Evolutionary conservation across 2,888 invertebrate genomes (phyloP), one percentile per base, ranked within the genome.

Genomic region (Oscheius sp.): DNA sequence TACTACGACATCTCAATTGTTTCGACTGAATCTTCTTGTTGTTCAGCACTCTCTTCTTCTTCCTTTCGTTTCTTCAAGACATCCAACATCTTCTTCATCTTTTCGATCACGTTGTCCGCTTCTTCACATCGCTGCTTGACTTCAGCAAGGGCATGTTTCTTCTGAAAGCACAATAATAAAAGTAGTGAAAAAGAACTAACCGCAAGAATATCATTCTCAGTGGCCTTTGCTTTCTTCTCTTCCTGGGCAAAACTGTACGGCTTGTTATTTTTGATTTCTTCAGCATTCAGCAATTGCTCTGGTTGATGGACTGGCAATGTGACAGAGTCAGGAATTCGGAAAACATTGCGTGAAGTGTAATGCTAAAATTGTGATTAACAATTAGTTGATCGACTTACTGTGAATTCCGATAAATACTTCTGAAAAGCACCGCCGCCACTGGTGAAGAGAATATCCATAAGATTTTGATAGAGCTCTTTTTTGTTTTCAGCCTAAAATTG

Each of bases 371-470:
- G 18, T 25, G 13, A 61, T 21, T 45, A 12, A 16, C 16, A 5
- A 21, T 18, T 3, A 61, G 18, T n/a, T 16, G 3, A 3, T 1
- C 12, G 43, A 7, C 41, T 61, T 41, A 61, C 61, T 45, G 61
- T 61, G 18, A 61, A 61, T 61, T 61, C 61, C 21, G 61, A n/a
- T 41, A 61, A 21, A n/a, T 41, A 18, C 41, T 61, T 41, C 13
- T 23, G 16, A 43, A 61, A 61, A 12, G 61, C 43, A 43, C 41
- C 41, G 3, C 61, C 61, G 25, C 61, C 61, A 21, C 41, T 43
- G 16, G 61, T 61, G 21, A 61, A 61, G 13, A 61, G 41, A 41
- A 61, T n/a, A 21, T 61, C 61, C 18, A 61, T 21, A 35, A 61
- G 18, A 12, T 43, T 61, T 43, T 43, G 43, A 18, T 43, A 18